These are phyloP conservation scores for Cyclura pinguis DNA, from an alignment of 2,797 vertebrate genomes.

Conservation along the genomic window DNA sequence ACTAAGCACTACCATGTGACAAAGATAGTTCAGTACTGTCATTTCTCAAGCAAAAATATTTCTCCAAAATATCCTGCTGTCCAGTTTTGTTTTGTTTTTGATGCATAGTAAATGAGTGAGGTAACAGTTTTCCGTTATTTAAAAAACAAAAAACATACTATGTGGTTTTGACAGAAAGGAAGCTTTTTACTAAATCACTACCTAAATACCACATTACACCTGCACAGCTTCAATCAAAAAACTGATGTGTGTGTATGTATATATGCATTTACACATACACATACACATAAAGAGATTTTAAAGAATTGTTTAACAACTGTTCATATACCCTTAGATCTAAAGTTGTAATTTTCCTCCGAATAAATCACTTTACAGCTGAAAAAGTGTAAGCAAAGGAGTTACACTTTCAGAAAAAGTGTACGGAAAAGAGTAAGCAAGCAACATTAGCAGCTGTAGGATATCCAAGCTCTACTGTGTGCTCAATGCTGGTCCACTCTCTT, in stretches of 20 bases:
- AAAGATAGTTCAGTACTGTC: background rate
- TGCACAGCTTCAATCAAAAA: slow-evolving; percentile 24
- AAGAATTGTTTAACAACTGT: slow-evolving; percentile 30
- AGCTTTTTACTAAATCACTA: slow-evolving; percentile 21
- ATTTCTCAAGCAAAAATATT: background rate
- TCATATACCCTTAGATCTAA: background rate
- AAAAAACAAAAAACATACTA: slow-evolving; percentile 60
- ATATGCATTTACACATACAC: background rate
- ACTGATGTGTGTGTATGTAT: background rate
- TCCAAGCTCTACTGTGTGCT: background rate
- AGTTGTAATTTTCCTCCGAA: background rate
- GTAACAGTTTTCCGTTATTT: slow-evolving; percentile 82
- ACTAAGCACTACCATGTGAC: background rate
- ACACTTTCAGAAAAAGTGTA: background rate
- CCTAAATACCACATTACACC: slow-evolving; percentile 50
- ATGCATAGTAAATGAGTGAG: slow-evolving; percentile 72
- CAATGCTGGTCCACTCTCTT: background rate
- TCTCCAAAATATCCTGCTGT: background rate
- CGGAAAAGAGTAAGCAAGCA: background rate
- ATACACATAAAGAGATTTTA: slow-evolving; percentile 23
- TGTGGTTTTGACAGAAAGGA: background rate
- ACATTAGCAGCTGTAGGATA: background rate
- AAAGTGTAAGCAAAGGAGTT: background rate
- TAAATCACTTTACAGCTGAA: background rate
- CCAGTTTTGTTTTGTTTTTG: slow-evolving; percentile 55